Base-by-base conservation (phyloP, 2,888 invertebrate species). In the Plagiodera versicolora region DNA sequence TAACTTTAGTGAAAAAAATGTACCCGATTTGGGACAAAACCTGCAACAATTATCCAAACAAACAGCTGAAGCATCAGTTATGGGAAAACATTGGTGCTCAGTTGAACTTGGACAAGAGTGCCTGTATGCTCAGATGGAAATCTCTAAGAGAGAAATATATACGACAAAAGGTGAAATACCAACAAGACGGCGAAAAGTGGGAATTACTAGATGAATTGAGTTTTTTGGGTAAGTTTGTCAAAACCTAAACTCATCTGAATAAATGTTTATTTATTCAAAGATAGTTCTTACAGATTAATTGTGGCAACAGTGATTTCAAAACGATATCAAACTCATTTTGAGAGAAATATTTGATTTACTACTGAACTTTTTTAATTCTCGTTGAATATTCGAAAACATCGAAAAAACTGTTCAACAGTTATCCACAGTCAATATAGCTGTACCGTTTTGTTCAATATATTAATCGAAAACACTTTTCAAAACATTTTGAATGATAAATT, bases 91-190 rank as follows among this genome's bases (percentile, higher is more conserved):
- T 76, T 44, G 70, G 71, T 4, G 56, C 66, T 20, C 67, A 61
- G 14, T 56, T 76, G 32, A 70, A 73, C 39, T 58, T 67, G 30
- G 72, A 74, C 55, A 60, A 68, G 2, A 69, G 69, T 49, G 57
- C 65, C 35, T 76, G 76, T 60, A 71, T 72, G 67, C 54, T 72
- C 32, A 58, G 73, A 11, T 76, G 76, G 76, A 76, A 76, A 63
- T 74, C 72, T 9, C 59, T 76, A 30, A 63, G 75, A 48, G 76
- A 76, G 57, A 76, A 76, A 56, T 76, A 76, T 58, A 74, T 76
- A 24, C 60, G 75, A 17, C 73, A 76, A 61, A 75, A 71, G 51
- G 69, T 66, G 14, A 75, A 73, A 58, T 69, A 44, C 28, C 24
- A 67, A 30, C 67, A 71, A 45, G 76, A 73, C 49, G 74, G 74